phyloP scores from a whole-genome alignment of 53 echinoderm and acorn worm species.

The Apostichopus leukothele region DNA sequence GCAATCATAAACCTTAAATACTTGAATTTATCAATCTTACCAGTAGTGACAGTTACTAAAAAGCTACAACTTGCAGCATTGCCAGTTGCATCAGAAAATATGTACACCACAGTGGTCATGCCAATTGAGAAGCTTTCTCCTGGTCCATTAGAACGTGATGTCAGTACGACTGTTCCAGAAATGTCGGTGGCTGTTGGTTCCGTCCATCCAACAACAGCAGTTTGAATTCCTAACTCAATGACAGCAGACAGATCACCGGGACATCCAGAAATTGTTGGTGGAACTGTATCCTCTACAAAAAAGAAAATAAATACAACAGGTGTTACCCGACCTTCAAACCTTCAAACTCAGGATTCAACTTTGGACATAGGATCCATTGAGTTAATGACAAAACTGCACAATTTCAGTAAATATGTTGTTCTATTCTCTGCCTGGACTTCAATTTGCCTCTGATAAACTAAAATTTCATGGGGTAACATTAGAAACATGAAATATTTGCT shows the following conservation, averaged over 20 bases:
- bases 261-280: conserved; percentile 22
- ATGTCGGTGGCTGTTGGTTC: conserved; percentile 69
- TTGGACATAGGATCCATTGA: neutral
- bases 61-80: conserved; percentile 45
- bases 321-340: too few relatives aligned
- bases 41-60: conserved; percentile 14
- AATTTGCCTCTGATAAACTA: neutral
- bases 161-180: conserved; percentile 11
- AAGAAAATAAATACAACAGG: neutral
- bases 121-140: conserved; percentile 24
- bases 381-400: too few relatives aligned
- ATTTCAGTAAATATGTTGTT: too few relatives aligned
- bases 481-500: too few relatives aligned
- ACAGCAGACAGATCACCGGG: neutral
- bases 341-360: neutral
- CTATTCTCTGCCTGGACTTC: too few relatives aligned
- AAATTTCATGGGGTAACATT: neutral
- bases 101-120: conserved; percentile 27
- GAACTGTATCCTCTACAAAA: conserved; percentile 12
- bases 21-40: neutral
- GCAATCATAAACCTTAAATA: too few relatives aligned
- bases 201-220: conserved; percentile 17
- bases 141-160: neutral
- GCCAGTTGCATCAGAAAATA: conserved; percentile 26
- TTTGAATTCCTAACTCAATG: conserved; percentile 41